These are phyloP conservation scores for Chelmon rostratus DNA, from an alignment of 2,797 vertebrate genomes.

Conservation along the genomic window DNA sequence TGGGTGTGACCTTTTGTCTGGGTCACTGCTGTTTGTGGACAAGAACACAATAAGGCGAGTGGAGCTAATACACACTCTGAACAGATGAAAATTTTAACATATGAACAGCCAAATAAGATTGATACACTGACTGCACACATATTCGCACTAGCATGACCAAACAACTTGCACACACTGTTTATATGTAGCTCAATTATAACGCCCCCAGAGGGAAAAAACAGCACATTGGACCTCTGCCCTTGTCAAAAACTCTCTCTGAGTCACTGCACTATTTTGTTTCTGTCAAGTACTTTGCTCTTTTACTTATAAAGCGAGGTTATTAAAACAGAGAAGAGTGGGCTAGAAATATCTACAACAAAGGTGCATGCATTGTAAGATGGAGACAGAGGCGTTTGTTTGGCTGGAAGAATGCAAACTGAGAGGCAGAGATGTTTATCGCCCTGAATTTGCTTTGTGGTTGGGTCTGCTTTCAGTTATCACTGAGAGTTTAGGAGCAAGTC, in stretches of 20 bases:
- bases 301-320: conserved; percentile 6
- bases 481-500: conserved; percentile 46
- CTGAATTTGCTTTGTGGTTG: conserved; percentile 28
- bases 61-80: conserved; percentile 39
- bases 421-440: conserved; percentile 48
- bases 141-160: conserved; percentile 12
- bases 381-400: conserved; percentile 27
- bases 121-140: conserved; percentile 9
- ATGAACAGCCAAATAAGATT: conserved; percentile 16
- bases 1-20: conserved; percentile 70
- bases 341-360: conserved; percentile 17
- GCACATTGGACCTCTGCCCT: conserved; percentile 22
- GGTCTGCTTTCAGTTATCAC: conserved; percentile 69
- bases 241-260: conserved; percentile 21
- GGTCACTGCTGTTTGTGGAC: conserved; percentile 65
- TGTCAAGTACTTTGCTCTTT: conserved; percentile 32
- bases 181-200: conserved; percentile 35
- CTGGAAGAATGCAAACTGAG: conserved; percentile 36
- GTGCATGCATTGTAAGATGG: conserved; percentile 18
- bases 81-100: conserved; percentile 22
- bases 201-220: conserved; percentile 16
- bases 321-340: not conserved
- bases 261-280: conserved; percentile 18
- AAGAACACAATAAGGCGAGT: conserved; percentile 51
- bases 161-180: conserved; percentile 15